Evolutionary conservation across 2,113 vertebrate genomes (phyloP).

Genomic region (Sceloporus tristichus): DNA sequence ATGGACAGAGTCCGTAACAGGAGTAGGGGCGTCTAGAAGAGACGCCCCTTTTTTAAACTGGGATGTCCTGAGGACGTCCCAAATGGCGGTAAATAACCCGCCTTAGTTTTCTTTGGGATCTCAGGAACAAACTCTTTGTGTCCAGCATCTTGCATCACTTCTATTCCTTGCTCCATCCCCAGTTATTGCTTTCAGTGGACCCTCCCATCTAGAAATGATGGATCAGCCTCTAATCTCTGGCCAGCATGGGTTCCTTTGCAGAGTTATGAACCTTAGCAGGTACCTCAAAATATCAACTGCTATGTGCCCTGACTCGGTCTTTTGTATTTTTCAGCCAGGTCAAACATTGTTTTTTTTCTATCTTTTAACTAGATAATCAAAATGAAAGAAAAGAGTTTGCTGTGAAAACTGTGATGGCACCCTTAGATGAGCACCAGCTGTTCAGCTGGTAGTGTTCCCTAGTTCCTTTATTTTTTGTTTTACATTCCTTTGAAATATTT

Average conservation of each 20-base stretch:
- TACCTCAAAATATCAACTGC: fast-evolving
- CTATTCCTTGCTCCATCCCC: neutral
- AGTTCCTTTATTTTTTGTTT: slow-evolving; percentile 10
- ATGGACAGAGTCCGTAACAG: no score
- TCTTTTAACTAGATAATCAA: slow-evolving; percentile 58
- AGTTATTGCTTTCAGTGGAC: neutral
- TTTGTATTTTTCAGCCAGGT: slow-evolving; percentile 31
- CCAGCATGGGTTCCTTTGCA: neutral
- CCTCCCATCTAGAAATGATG: neutral
- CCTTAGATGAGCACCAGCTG: slow-evolving; percentile 57
- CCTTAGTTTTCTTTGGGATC: neutral
- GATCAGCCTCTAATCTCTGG: neutral
- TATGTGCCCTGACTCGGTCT: neutral
- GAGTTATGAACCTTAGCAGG: no score
- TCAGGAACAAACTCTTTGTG: neutral
- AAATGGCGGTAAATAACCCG: no score
- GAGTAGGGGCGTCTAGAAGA: no score
- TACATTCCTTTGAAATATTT: slow-evolving; percentile 23
- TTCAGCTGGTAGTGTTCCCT: slow-evolving; percentile 30
- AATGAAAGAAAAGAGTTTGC: neutral
- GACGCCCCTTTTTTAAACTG: no score
- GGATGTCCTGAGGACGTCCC: no score
- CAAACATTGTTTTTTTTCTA: slow-evolving; percentile 52
- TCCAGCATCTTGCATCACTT: neutral
- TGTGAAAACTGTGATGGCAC: slow-evolving; percentile 25